Conservation (phyloP, 2,888 invertebrate species). For the Plebejus anna region DNA sequence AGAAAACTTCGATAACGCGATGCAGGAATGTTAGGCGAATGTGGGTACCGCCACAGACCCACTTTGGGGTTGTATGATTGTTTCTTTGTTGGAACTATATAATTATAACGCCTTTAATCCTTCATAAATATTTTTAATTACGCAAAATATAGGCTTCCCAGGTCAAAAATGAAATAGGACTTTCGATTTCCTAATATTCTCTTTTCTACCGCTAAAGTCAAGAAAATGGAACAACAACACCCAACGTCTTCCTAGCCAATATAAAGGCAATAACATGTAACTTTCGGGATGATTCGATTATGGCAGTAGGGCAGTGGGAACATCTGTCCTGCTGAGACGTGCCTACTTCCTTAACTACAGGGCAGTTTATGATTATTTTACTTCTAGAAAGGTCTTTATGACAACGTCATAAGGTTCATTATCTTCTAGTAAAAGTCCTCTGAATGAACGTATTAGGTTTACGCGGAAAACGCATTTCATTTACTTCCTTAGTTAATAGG, state of each 20-base stretch:
- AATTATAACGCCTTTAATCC: no score
- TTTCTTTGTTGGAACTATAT: no score
- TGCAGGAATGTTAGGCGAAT: no score
- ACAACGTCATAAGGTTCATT: not conserved
- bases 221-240: not conserved
- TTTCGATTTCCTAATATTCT: no score
- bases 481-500: conserved; percentile 5
- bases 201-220: no score
- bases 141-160: no score
- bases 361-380: not conserved
- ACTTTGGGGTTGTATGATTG: no score
- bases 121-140: no score
- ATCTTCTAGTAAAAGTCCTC: not conserved
- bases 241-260: conserved; percentile 3
- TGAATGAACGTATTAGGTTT: not conserved
- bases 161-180: no score
- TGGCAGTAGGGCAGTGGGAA: conserved; percentile 12
- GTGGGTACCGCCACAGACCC: no score
- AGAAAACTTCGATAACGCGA: no score
- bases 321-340: conserved; percentile 5
- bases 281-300: conserved; percentile 23
- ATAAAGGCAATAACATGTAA: conserved; percentile 20
- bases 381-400: not conserved
- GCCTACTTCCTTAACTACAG: conserved; percentile 6
- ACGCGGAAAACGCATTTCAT: conserved; percentile 22